Percentiles rank a stretch among this genome's conserved stretches.
phyloP scores from a whole-genome alignment of 2,797 vertebrate genomes.

The Pipistrellus nathusii region DNA sequence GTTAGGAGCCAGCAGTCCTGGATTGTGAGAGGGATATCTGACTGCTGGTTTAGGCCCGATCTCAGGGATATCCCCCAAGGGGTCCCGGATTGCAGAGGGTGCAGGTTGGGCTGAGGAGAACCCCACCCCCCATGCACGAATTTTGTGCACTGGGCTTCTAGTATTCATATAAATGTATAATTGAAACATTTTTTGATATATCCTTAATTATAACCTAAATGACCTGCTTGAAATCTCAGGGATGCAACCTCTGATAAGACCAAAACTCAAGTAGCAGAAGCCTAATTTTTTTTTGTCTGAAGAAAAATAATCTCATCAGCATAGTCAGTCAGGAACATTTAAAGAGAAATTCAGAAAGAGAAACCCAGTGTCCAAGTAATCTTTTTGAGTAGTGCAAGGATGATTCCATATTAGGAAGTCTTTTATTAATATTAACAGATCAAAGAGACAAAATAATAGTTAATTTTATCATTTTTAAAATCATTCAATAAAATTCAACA shows the following conservation, averaged over 20 bases:
- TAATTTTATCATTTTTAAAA: constrained; percentile 27
- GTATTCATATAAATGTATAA: constrained; percentile 2
- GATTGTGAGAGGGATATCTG: no score
- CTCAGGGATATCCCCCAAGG: no score
- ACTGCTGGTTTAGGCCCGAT: no score
- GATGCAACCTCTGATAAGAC: neutral
- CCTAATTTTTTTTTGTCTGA: neutral
- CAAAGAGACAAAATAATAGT: constrained; percentile 1
- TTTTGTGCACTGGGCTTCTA: no score
- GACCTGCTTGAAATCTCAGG: constrained; percentile 2
- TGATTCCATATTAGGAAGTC: neutral
- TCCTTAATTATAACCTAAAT: neutral
- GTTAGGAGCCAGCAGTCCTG: no score
- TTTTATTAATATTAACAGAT: neutral
- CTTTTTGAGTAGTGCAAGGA: neutral
- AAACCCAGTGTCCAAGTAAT: neutral
- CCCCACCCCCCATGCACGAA: no score
- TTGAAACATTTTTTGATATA: neutral
- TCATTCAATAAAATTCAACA: constrained; percentile 7
- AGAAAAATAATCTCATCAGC: constrained; percentile 5
- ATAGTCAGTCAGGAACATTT: neutral
- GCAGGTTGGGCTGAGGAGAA: no score
- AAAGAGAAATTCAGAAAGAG: neutral
- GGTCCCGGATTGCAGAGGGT: no score
- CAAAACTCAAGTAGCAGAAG: constrained; percentile 27